These are phyloP conservation scores for Epirrhoe tristata DNA, from an alignment of 2,888 invertebrate species.

Conservation along the genomic window DNA sequence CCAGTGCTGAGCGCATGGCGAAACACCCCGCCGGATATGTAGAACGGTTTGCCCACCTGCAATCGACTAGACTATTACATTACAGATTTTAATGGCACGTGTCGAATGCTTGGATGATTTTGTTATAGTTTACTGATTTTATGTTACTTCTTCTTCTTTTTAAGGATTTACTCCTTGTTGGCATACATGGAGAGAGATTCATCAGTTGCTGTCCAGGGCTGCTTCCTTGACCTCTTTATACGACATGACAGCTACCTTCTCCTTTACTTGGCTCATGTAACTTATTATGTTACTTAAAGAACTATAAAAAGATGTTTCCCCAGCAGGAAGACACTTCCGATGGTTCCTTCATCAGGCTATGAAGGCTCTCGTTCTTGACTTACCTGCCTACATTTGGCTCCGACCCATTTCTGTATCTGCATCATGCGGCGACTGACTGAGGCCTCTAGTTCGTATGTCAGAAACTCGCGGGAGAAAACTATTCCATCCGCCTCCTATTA, in stretches of 20 bases:
- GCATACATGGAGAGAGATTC: too few relatives aligned
- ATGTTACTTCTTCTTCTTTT: too few relatives aligned
- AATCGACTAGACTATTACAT: neutral
- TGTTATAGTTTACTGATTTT: neutral
- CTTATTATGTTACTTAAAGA: too few relatives aligned
- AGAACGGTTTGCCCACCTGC: slow-evolving; percentile 70
- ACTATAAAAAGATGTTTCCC: too few relatives aligned
- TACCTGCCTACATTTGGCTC: slow-evolving; percentile 70
- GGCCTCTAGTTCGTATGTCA: slow-evolving; percentile 62
- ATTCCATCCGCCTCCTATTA: slow-evolving; percentile 68
- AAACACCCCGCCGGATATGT: slow-evolving; percentile 65
- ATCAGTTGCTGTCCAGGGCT: too few relatives aligned
- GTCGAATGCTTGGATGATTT: too few relatives aligned
- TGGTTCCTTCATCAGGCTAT: too few relatives aligned
- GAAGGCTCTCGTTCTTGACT: neutral
- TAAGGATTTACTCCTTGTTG: too few relatives aligned
- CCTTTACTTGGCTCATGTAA: too few relatives aligned
- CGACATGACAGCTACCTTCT: too few relatives aligned
- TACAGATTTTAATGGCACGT: neutral
- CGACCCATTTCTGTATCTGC: slow-evolving; percentile 66
- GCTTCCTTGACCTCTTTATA: too few relatives aligned
- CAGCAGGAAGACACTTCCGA: too few relatives aligned
- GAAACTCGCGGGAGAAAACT: slow-evolving; percentile 64
- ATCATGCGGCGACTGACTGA: slow-evolving; percentile 51
- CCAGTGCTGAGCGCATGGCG: slow-evolving; percentile 50